These are phyloP conservation scores for Griposia aprilina DNA, from an alignment of 2,888 invertebrate genomes.

Conservation along the genomic window DNA sequence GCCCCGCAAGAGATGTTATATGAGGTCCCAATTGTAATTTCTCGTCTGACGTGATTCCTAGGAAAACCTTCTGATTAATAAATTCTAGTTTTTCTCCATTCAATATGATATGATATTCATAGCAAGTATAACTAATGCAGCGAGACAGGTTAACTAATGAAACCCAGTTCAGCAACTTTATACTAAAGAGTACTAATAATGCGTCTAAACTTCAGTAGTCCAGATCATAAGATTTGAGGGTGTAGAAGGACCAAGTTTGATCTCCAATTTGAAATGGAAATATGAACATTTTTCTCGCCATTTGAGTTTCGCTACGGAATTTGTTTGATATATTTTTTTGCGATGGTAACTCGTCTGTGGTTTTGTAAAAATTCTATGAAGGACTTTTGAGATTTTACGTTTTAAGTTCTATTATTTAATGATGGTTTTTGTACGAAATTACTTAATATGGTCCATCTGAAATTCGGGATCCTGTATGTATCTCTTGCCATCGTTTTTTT, in stretches of 20 bases:
- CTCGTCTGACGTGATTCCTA: too few species aligned
- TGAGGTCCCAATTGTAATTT: too few species aligned
- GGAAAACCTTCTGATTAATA: too few species aligned
- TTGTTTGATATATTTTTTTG: conserved; percentile 6
- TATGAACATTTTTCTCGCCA: conserved; percentile 25
- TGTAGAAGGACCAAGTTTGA: conserved; percentile 39
- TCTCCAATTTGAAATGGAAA: conserved; percentile 50
- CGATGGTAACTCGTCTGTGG: background rate
- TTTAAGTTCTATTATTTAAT: background rate
- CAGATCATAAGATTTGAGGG: conserved; percentile 24
- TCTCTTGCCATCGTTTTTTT: too few species aligned
- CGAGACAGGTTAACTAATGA: conserved; percentile 6
- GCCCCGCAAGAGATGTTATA: too few species aligned
- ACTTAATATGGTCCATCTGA: background rate
- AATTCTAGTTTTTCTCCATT: too few species aligned
- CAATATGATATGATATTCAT: background rate
- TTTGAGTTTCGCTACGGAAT: conserved; percentile 13
- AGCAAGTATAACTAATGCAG: conserved; percentile 5
- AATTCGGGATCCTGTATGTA: background rate
- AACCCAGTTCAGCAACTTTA: conserved; percentile 12
- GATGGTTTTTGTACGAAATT: background rate
- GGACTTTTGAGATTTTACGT: background rate
- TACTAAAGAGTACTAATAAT: conserved; percentile 12
- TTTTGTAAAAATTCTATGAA: background rate
- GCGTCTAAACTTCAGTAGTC: conserved; percentile 17